Conservation (phyloP, 1,140 invertebrate genomes). For the Hestina assimilis region DNA sequence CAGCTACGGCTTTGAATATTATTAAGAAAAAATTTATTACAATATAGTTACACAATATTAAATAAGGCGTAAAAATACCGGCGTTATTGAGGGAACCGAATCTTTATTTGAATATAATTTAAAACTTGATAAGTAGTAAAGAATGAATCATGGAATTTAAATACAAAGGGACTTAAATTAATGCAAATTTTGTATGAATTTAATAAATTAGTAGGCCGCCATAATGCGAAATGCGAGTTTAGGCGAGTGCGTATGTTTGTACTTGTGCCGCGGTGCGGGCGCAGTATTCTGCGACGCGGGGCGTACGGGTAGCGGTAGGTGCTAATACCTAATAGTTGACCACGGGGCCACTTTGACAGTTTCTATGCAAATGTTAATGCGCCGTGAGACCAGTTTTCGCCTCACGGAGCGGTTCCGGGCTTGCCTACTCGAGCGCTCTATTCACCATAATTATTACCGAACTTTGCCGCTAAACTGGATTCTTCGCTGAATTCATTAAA, state of each 20-base stretch:
- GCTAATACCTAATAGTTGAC: slow-evolving; percentile 68
- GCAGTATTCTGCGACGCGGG: slow-evolving; percentile 34
- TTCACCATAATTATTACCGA: slow-evolving; percentile 59
- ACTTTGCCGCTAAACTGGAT: slow-evolving; percentile 59
- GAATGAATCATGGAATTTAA: no score
- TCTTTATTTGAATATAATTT: no score
- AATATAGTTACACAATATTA: no score
- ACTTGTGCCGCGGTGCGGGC: neutral
- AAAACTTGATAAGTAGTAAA: no score
- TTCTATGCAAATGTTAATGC: slow-evolving; percentile 76
- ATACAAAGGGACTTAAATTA: no score
- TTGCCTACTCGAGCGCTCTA: slow-evolving; percentile 57
- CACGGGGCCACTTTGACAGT: slow-evolving; percentile 69
- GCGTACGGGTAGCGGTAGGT: slow-evolving; percentile 45
- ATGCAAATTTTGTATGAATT: no score
- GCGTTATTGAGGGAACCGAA: no score
- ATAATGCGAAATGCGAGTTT: neutral
- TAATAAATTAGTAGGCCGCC: no score
- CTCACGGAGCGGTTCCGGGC: slow-evolving; percentile 64
- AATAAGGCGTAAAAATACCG: no score
- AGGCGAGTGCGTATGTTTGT: slow-evolving; percentile 12
- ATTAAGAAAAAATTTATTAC: no score
- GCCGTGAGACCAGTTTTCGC: slow-evolving; percentile 69
- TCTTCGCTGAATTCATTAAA: slow-evolving; percentile 50
- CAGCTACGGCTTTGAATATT: no score